Percentiles rank a stretch among this genome's conserved stretches.
phyloP scores from a whole-genome alignment of 2,113 vertebrate genomes.

The Alligator mississippiensis region DNA sequence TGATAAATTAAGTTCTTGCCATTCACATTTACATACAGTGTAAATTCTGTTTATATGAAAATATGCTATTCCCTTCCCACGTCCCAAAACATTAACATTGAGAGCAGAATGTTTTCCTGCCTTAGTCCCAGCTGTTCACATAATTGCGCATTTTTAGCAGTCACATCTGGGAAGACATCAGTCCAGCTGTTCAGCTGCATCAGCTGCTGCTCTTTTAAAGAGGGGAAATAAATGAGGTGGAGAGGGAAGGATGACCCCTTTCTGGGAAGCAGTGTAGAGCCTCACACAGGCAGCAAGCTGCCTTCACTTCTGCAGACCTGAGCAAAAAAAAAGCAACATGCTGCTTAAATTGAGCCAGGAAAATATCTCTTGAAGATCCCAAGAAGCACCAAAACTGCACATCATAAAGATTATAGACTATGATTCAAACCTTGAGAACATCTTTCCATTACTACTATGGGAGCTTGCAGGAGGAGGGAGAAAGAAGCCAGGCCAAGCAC shows the following conservation, averaged over 20 bases:
- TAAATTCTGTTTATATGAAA: constrained; percentile 53
- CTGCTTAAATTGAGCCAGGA: background rate
- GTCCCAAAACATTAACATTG: background rate
- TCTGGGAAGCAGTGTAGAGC: background rate
- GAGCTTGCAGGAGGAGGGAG: background rate
- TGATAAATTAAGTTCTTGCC: constrained; percentile 45
- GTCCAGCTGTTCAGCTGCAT: background rate
- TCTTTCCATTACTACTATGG: background rate
- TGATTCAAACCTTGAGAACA: background rate
- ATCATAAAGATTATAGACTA: background rate
- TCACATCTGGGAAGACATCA: background rate
- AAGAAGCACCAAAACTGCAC: background rate
- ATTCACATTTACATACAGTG: background rate
- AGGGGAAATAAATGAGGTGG: background rate
- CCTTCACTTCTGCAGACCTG: background rate
- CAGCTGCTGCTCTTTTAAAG: background rate
- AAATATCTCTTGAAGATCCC: background rate
- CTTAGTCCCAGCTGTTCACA: background rate
- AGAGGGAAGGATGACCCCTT: background rate
- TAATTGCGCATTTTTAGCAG: background rate
- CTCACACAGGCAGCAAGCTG: background rate
- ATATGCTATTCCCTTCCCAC: constrained; percentile 44
- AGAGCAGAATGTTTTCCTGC: background rate
- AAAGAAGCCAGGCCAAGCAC: too few relatives aligned
- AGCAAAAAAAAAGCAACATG: background rate